These are phyloP conservation scores for Drosophila persimilis DNA, from an alignment of 1,140 invertebrate species.

Conservation along the genomic window DNA sequence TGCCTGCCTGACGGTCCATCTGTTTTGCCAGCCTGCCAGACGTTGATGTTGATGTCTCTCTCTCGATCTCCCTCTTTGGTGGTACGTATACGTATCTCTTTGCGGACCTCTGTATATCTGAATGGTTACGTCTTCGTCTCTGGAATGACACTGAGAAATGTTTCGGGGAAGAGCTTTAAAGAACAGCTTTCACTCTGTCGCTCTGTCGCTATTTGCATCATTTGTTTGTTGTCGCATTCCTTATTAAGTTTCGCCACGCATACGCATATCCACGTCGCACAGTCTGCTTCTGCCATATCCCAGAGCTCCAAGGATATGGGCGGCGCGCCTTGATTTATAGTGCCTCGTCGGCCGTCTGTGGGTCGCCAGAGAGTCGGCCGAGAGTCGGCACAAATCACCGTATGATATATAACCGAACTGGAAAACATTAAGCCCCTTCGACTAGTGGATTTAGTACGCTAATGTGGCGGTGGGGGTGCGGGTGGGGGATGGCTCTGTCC, in stretches of 20 bases:
- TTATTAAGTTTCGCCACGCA: conserved; percentile 66
- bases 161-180: conserved; percentile 50
- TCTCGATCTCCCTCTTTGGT: too few species aligned
- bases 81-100: background rate
- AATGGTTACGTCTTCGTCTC: conserved; percentile 11
- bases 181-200: conserved; percentile 10
- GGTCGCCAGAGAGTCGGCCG: conserved; percentile 55
- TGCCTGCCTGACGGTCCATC: conserved; percentile 5
- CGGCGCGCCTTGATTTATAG: conserved; percentile 59
- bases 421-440: conserved; percentile 45
- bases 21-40: conserved; percentile 3
- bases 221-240: conserved; percentile 57
- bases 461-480: conserved; percentile 10
- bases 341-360: conserved; percentile 27
- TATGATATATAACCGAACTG: conserved; percentile 64
- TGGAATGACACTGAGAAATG: conserved; percentile 67
- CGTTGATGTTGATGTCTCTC: conserved; percentile 41
- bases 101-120: conserved; percentile 1
- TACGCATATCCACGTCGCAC: conserved; percentile 11
- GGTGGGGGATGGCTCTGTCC: too few species aligned
- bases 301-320: conserved; percentile 31
- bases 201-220: conserved; percentile 34
- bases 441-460: conserved; percentile 42
- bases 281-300: conserved; percentile 11
- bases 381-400: conserved; percentile 72